A percentile compares a stretch with the other conserved stretches of the same genome.
phyloP scores from a whole-genome alignment of 2,113 vertebrate genomes.

The Corydoras sp. region DNA sequence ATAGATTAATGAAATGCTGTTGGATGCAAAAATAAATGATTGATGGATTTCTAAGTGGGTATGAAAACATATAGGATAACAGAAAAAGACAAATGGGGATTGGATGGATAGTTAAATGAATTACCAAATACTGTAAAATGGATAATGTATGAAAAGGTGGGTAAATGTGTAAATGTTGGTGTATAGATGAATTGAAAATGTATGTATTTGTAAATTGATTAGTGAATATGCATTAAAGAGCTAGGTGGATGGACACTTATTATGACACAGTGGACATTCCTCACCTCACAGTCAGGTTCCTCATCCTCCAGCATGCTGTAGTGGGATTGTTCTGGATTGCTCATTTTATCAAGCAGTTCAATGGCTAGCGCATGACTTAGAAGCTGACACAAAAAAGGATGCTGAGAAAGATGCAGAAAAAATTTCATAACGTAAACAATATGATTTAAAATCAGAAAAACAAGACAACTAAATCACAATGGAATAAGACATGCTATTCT shows the following conservation, averaged over 20 bases:
- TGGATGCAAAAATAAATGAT: constrained; percentile 6
- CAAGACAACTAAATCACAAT: too few species aligned
- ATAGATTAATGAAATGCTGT: too few species aligned
- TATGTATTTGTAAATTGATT: neutral
- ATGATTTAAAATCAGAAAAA: too few species aligned
- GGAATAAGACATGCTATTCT: too few species aligned
- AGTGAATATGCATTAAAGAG: neutral
- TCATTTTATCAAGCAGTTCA: constrained; percentile 79
- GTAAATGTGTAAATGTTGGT: too few species aligned
- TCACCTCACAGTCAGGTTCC: constrained; percentile 73
- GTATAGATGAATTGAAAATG: neutral
- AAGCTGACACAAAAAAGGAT: constrained; percentile 79
- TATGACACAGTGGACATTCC: neutral
- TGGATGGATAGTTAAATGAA: constrained; percentile 1
- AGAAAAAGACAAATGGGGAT: neutral
- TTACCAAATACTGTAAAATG: neutral
- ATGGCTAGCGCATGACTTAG: constrained; percentile 77
- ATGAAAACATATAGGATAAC: neutral
- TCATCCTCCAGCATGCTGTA: constrained; percentile 80
- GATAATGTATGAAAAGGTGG: too few species aligned
- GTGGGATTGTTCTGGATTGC: constrained; percentile 77
- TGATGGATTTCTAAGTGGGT: neutral
- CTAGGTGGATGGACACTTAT: too few species aligned
- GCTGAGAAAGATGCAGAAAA: constrained; percentile 50
- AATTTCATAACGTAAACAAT: neutral